phyloP scores from a whole-genome alignment of 2,113 vertebrate genomes.

The Indicator indicator region DNA sequence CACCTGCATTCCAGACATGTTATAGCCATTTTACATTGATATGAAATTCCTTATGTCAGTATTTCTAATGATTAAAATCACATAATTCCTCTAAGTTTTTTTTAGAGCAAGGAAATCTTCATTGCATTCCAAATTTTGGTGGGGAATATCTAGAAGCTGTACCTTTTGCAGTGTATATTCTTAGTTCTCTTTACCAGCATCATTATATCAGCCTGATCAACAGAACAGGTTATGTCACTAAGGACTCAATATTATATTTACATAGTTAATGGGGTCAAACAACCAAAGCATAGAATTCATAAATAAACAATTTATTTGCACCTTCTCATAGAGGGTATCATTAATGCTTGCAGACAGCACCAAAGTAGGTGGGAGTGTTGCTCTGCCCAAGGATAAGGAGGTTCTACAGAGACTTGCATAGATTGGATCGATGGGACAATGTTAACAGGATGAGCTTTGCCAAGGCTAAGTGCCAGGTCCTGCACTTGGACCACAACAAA shows the following conservation, averaged over 20 bases:
- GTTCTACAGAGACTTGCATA: too few species aligned
- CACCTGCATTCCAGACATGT: neutral
- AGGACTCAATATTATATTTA: neutral
- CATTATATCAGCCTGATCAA: neutral
- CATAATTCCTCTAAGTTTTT: neutral
- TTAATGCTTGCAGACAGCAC: too few species aligned
- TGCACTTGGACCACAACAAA: too few species aligned
- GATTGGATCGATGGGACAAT: too few species aligned
- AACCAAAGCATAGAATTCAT: neutral
- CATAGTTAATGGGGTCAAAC: neutral
- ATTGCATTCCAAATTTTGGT: neutral
- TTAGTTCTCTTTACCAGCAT: neutral
- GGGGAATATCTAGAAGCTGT: neutral
- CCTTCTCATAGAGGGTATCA: too few species aligned
- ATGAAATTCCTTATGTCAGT: neutral
- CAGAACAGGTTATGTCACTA: fast-evolving
- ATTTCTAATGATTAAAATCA: neutral
- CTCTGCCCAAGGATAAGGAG: too few species aligned
- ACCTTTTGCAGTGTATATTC: neutral
- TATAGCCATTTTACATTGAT: neutral
- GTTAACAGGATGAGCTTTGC: too few species aligned
- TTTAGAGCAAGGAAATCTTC: neutral
- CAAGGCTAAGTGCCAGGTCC: too few species aligned
- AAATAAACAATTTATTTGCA: neutral
- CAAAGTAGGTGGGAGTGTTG: too few species aligned